A percentile compares a stretch with the other conserved stretches of the same genome.
phyloP scores from a whole-genome alignment of 2,888 invertebrate genomes.

The Parapristionchus giblindavisi region DNA sequence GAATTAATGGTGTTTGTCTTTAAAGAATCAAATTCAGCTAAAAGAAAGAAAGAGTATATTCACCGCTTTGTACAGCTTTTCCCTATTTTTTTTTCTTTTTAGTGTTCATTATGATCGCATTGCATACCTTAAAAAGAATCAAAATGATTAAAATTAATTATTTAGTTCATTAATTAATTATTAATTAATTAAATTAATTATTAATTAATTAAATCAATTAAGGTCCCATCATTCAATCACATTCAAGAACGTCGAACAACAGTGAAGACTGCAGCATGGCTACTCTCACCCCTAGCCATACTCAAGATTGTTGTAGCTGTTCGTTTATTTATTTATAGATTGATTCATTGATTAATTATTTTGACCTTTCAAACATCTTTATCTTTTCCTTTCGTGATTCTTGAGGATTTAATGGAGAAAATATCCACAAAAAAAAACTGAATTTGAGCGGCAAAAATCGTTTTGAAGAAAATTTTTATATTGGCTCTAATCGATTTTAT shows the following conservation, averaged over 20 bases:
- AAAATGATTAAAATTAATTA: background rate
- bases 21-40: too few species aligned
- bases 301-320: constrained; percentile 28
- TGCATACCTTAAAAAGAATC: background rate
- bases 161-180: background rate
- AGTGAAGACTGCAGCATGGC: constrained; percentile 24
- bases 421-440: background rate
- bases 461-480: background rate
- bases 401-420: too few species aligned
- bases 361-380: too few species aligned
- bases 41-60: too few species aligned
- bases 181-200: background rate
- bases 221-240: constrained; percentile 35
- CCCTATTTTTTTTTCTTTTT: too few species aligned
- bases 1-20: too few species aligned
- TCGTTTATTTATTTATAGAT: too few species aligned
- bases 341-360: too few species aligned
- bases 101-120: too few species aligned
- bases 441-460: background rate
- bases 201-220: background rate
- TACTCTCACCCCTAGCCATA: constrained; percentile 18
- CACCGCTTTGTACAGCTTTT: too few species aligned
- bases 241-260: constrained; percentile 26
- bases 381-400: too few species aligned
- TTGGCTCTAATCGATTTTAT: background rate